Percentiles rank a stretch among this genome's conserved stretches.
phyloP scores from a whole-genome alignment of 2,113 vertebrate species.

The Chrysemys picta region DNA sequence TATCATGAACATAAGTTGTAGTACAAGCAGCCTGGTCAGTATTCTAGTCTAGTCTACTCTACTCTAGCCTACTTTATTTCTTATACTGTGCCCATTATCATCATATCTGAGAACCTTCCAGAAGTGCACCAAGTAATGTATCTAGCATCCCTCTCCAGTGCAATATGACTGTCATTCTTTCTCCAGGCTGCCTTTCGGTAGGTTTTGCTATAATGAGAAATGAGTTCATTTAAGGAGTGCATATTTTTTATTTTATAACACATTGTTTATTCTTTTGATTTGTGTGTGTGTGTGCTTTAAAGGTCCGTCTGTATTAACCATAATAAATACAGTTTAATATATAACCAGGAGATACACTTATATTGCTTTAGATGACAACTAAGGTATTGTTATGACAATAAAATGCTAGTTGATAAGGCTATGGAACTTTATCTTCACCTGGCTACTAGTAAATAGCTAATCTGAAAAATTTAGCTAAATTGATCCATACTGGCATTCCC shows the following conservation, averaged over 20 bases:
- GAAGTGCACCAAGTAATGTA: not conserved
- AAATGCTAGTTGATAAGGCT: not conserved
- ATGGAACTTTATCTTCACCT: constrained; percentile 3
- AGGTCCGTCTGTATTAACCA: not conserved
- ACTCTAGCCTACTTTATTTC: not conserved
- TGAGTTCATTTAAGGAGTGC: not conserved
- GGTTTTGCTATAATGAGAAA: not conserved
- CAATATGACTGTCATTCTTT: not conserved
- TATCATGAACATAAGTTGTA: not conserved
- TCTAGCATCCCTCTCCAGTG: not conserved
- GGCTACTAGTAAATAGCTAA: not conserved
- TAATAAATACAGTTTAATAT: not conserved
- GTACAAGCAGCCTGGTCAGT: not conserved
- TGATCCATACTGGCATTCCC: not conserved
- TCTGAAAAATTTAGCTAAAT: not conserved
- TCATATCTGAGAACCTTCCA: not conserved
- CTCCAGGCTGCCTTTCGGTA: not conserved
- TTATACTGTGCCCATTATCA: not conserved
- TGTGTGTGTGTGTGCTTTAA: not conserved
- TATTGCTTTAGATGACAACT: not conserved
- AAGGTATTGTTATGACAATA: not conserved
- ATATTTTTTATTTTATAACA: not conserved
- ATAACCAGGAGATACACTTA: not conserved
- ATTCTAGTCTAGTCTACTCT: not conserved
- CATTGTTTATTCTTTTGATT: not conserved